Evolutionary conservation across 2,888 invertebrate genomes (phyloP).

Genomic region (Cyclophora albipunctata): DNA sequence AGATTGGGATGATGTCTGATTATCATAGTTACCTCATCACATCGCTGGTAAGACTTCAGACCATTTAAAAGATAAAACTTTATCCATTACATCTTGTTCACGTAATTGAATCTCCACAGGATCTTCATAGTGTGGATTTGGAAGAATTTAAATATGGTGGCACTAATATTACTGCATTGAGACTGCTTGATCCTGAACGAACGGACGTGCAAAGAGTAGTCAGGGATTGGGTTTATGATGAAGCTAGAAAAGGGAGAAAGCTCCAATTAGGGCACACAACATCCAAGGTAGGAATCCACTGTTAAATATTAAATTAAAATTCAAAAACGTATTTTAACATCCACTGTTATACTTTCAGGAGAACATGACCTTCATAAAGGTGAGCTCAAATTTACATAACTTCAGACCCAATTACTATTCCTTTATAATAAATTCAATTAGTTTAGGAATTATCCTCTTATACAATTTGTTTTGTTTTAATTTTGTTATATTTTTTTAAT

Average conservation of each 20-base stretch:
- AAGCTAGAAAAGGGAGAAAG: conserved; percentile 79
- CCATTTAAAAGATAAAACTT: conserved; percentile 1
- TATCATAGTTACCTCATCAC: conserved; percentile 96
- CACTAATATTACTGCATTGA: conserved; percentile 95
- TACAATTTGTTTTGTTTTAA: too few relatives aligned
- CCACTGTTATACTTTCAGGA: conserved; percentile 67
- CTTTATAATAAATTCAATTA: neutral
- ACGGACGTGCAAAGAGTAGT: conserved; percentile 86
- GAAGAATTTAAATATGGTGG: conserved; percentile 96
- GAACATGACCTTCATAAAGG: conserved; percentile 83
- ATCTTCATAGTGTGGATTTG: conserved; percentile 92
- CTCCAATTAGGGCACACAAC: conserved; percentile 75
- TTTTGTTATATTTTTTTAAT: too few relatives aligned
- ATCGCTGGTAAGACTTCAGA: conserved; percentile 80
- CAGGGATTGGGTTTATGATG: conserved; percentile 86
- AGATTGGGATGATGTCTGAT: conserved; percentile 97
- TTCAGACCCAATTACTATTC: neutral
- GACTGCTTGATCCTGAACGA: conserved; percentile 89
- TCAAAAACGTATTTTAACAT: conserved; percentile 2
- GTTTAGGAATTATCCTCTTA: too few relatives aligned
- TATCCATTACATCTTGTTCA: conserved; percentile 8
- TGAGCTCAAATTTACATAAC: conserved; percentile 39
- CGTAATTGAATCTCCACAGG: conserved; percentile 69
- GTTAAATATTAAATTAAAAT: conserved; percentile 10
- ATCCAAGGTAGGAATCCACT: conserved; percentile 58